phyloP scores from a whole-genome alignment of 92 coral and sea anemone species.

The Epizoanthus scotinus region DNA sequence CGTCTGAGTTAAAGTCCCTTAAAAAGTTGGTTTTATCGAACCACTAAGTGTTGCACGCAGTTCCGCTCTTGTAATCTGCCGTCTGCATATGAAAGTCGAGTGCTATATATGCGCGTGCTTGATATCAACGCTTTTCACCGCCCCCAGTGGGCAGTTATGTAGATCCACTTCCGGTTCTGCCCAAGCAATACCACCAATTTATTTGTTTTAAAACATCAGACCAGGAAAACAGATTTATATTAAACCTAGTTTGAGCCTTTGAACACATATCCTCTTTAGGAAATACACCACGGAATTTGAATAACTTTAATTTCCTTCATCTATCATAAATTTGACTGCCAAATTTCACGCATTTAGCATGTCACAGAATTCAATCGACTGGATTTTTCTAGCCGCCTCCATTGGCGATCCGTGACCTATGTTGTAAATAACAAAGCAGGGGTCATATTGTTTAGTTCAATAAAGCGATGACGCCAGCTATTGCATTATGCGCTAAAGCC shows the following conservation, averaged over 20 bases:
- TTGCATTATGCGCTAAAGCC: background rate
- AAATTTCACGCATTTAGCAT: background rate
- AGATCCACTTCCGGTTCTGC: slow-evolving; percentile 27
- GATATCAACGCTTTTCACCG: slow-evolving; percentile 7
- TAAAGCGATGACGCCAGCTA: background rate
- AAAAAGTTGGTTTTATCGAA: background rate
- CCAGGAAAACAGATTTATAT: slow-evolving; percentile 43
- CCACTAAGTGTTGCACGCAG: slow-evolving; percentile 2
- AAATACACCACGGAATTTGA: slow-evolving; percentile 36
- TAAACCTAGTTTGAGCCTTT: slow-evolving; percentile 13
- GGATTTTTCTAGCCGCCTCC: background rate
- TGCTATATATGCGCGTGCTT: slow-evolving; percentile 29
- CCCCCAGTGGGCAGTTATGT: slow-evolving; percentile 26
- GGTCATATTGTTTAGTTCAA: slow-evolving; percentile 5
- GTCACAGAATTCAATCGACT: background rate
- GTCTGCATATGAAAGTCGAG: slow-evolving; percentile 1
- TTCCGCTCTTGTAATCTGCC: background rate
- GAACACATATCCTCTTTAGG: slow-evolving; percentile 17
- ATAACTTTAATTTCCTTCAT: slow-evolving; percentile 6
- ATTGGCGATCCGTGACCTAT: background rate
- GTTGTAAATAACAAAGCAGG: background rate
- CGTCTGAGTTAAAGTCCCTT: no score
- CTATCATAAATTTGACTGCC: background rate
- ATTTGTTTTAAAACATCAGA: slow-evolving; percentile 33
- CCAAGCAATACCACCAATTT: slow-evolving; percentile 23